phyloP scores from a whole-genome alignment of 2,797 vertebrate species.

The Enteromius unitaeniatus region DNA sequence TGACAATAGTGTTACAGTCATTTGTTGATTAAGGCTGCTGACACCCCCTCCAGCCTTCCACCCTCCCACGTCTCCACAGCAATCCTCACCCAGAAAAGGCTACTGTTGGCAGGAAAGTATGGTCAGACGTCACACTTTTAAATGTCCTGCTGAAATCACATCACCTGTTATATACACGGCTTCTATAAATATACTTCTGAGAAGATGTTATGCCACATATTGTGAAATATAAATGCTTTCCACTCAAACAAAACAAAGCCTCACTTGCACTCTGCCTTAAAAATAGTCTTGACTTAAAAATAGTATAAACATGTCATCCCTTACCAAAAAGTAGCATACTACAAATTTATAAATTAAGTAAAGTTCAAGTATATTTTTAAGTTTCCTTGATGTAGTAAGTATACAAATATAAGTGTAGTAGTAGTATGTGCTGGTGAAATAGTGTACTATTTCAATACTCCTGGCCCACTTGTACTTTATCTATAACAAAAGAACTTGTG shows the following conservation, averaged over 20 bases:
- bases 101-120: conserved; percentile 48
- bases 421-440: too few species aligned
- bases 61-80: conserved; percentile 36
- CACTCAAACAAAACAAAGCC: conserved; percentile 3
- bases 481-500: too few species aligned
- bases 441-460: too few species aligned
- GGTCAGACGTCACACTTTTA: conserved; percentile 30
- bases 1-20: conserved; percentile 74
- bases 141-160: neutral
- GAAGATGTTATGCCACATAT: neutral
- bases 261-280: neutral
- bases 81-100: conserved; percentile 40
- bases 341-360: too few species aligned
- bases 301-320: too few species aligned
- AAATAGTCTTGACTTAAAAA: neutral
- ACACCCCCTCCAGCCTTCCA: conserved; percentile 59
- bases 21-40: conserved; percentile 71
- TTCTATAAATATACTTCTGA: conserved; percentile 17
- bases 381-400: too few species aligned
- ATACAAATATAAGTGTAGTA: too few species aligned
- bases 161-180: neutral
- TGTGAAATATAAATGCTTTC: conserved; percentile 4
- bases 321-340: too few species aligned
- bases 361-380: too few species aligned
- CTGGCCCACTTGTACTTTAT: too few species aligned